Evolutionary conservation across 2,797 vertebrate genomes (phyloP), one percentile per base, ranked within the genome.

Genomic region (Salmo trutta): DNA sequence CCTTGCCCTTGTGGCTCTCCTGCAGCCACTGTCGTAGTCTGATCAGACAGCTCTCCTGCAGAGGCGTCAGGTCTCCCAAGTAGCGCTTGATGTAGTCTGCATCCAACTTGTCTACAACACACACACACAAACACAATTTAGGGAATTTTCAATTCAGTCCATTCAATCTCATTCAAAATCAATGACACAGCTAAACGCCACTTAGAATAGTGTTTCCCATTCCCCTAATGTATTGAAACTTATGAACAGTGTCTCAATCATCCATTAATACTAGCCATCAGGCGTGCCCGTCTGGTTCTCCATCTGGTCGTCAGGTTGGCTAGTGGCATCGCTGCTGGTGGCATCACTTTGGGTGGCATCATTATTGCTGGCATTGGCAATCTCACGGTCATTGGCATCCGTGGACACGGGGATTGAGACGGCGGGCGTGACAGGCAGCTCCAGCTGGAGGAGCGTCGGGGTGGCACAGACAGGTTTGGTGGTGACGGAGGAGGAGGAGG

Each of bases 21-120:
- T 99, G 98, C 10, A 99, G 95, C 97, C 98, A 99, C 87, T 96
- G 95, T 27, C 98, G 96, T 71, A 99, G 95, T 14, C 96, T 92
- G 88, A 99, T 99, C 69, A 99, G 95, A 87, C 98, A 99, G 93
- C 98, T 99, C 89, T 99, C 98, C 90, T 99, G 98, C 81, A 99
- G 92, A 0, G 98, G 98, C 0, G 97, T 99, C 89, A 99, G 90
- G 91, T 99, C 98, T 0, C 98, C 98, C 82, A 99, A 91, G 87
- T 99, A 99, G 21, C 98, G 94, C 87, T 97, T 97, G 89, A 99
- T 99, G 89, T 99, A 99, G 87, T 99, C 98, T 1, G 98, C 97
- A 0, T 99, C 98, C 15, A 99, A 82, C 79, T 99, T 99, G 85
- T 99, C 98, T 99, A 80, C 15, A 92, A 67, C 67, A 71, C n/a